Percentiles rank a stretch among this genome's conserved stretches.
These are phyloP conservation scores for Candidula unifasciata DNA, from an alignment of 2,888 invertebrate genomes.

Conservation along the genomic window DNA sequence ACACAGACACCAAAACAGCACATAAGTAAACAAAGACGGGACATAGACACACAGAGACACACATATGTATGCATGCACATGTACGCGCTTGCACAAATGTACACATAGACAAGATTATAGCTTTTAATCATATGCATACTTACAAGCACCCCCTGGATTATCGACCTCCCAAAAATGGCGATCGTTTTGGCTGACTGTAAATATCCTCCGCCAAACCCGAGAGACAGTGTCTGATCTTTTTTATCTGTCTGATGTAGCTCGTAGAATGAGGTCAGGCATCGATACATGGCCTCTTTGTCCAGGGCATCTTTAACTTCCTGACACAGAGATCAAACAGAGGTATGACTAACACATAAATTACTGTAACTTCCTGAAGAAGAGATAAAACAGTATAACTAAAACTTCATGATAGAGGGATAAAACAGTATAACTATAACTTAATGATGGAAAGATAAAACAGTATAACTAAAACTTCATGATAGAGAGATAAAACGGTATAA, in stretches of 20 bases:
- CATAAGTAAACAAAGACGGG: no score
- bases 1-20: no score
- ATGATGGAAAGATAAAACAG: not conserved
- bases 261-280: constrained; percentile 75
- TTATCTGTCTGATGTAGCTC: constrained; percentile 73
- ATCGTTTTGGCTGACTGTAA: constrained; percentile 71
- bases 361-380: not conserved
- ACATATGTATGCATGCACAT: no score
- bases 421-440: not conserved
- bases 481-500: not conserved
- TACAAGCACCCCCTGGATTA: constrained; percentile 71
- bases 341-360: not conserved
- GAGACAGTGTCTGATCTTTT: constrained; percentile 36
- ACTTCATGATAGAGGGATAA: not conserved
- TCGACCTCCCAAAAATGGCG: constrained; percentile 69
- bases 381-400: not conserved
- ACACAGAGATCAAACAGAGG: not conserved
- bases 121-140: not conserved
- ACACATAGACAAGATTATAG: not conserved
- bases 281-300: constrained; percentile 76
- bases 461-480: not conserved
- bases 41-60: no score
- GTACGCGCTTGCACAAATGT: no score
- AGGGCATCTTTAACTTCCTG: constrained; percentile 78
- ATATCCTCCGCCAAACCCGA: constrained; percentile 66